Evolutionary conservation across 2,113 vertebrate genomes (phyloP).

Genomic region (Coryphaenoides rupestris): DNA sequence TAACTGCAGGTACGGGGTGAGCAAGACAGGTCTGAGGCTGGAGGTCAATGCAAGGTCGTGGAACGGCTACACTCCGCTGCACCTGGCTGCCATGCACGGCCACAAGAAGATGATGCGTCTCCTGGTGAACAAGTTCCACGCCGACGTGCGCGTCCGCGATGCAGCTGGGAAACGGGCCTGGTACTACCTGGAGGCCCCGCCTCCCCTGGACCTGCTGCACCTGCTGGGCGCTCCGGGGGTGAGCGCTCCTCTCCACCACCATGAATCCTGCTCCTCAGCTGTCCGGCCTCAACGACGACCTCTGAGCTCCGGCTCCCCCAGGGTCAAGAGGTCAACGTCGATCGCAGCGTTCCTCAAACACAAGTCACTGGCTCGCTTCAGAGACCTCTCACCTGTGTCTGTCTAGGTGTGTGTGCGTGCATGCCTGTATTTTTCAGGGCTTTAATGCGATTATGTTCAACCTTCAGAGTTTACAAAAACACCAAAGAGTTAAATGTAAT

Average conservation of each 20-base stretch:
- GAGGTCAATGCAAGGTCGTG: constrained; percentile 76
- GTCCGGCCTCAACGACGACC: background rate
- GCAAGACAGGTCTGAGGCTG: constrained; percentile 68
- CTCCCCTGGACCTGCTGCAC: constrained; percentile 73
- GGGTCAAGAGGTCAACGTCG: constrained; percentile 66
- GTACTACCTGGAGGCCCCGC: constrained; percentile 78
- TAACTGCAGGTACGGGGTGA: constrained; percentile 60
- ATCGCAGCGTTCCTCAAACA: constrained; percentile 71
- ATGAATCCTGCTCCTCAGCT: constrained; percentile 22
- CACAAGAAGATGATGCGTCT: constrained; percentile 79
- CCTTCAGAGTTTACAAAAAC: too few species aligned
- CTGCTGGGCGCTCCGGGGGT: constrained; percentile 44
- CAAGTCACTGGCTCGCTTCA: constrained; percentile 47
- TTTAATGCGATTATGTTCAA: too few species aligned
- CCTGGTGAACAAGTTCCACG: constrained; percentile 82
- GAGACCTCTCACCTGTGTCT: background rate
- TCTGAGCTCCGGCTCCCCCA: constrained; percentile 1
- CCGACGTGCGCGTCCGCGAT: constrained; percentile 79
- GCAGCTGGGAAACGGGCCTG: constrained; percentile 83
- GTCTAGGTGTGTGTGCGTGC: too few species aligned
- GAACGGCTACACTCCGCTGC: constrained; percentile 87
- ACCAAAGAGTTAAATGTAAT: too few species aligned
- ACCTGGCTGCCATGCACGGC: constrained; percentile 87
- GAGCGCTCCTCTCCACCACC: constrained; percentile 6
- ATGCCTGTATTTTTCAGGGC: too few species aligned